Evolutionary conservation across 92 coral and sea anemone genomes (phyloP), one percentile per base, ranked within the genome.

Genomic region (Epizoanthus scotinus): DNA sequence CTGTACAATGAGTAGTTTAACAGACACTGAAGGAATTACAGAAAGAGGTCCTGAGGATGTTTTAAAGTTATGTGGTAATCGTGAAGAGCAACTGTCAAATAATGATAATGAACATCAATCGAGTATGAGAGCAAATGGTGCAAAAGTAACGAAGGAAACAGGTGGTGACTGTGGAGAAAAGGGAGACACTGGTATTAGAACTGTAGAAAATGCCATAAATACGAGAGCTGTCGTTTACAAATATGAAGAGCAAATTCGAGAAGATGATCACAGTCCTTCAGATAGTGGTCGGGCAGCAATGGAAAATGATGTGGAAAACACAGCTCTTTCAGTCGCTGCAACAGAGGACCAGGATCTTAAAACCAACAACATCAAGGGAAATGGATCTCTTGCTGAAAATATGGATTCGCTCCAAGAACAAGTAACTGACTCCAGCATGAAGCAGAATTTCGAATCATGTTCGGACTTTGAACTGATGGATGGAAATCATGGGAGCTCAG

Each of bases 401-500:
- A 1, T 13, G 34, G 13, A 2, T 22, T 19, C 24, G 36, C 40
- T 31, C 18, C n/a, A 31, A 38, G 21, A 75, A 59, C 81, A 75
- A 75, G 22, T 13, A 22, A 58, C 10, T 12, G 40, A 15, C 15
- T 57, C 56, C 28, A 10, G 25, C 38, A 60, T 21, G 2, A 59
- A 21, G 34, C 9, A 3, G 57, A 22, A 29, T 74, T 12, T 36
- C 20, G 25, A 72, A 14, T 72, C 78, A 25, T 22, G 3, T 54
- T 73, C 78, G 34, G 59, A 28, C 56, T 22, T 52, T 44, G 38
- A 59, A 22, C 40, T 22, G 36, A 38, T 29, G 31, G 44, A 64
- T 7, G 36, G n/a, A 22, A 49, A 70, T 50, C 21, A 53, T 50
- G 73, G 77, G 26, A 78, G 81, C 54, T 59, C 79, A 20, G 81